Percentiles rank a stretch among this genome's conserved stretches.
Evolutionary conservation across 1,140 invertebrate genomes (phyloP).

Genomic region (Drosophila rhopaloa): DNA sequence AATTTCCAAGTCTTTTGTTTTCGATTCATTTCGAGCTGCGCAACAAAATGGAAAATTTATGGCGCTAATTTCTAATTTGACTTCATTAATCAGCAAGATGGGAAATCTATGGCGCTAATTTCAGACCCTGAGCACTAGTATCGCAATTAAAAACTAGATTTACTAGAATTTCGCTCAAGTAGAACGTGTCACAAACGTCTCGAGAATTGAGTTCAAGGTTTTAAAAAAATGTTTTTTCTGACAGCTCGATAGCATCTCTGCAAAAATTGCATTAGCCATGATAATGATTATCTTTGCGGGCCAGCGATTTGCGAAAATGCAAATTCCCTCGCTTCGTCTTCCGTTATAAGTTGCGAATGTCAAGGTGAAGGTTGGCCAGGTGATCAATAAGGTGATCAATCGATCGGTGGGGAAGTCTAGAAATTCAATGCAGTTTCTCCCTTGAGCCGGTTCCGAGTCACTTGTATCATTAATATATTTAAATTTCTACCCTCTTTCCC

Average conservation of each 20-base stretch:
- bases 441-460: conserved; percentile 31
- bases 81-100: conserved; percentile 1
- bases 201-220: conserved; percentile 65
- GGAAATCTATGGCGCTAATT: conserved; percentile 2
- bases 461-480: conserved; percentile 29
- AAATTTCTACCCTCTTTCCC: conserved; percentile 27
- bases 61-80: conserved; percentile 15
- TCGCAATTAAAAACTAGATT: conserved; percentile 50
- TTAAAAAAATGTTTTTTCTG: conserved; percentile 11
- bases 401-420: conserved; percentile 6
- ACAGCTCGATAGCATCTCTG: conserved; percentile 5
- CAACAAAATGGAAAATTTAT: conserved; percentile 24
- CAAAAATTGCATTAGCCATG: conserved; percentile 32
- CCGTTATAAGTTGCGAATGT: conserved; percentile 57
- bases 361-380: conserved; percentile 71
- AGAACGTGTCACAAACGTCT: conserved; percentile 52
- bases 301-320: conserved; percentile 12
- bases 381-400: conserved; percentile 24
- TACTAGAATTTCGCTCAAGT: conserved; percentile 53
- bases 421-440: conserved; percentile 20
- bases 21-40: conserved; percentile 17
- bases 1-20: conserved; percentile 38
- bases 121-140: background rate
- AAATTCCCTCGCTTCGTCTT: conserved; percentile 13
- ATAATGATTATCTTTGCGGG: conserved; percentile 6